phyloP scores from a whole-genome alignment of 2,797 vertebrate species.

The Sebastes ruberrimus region DNA sequence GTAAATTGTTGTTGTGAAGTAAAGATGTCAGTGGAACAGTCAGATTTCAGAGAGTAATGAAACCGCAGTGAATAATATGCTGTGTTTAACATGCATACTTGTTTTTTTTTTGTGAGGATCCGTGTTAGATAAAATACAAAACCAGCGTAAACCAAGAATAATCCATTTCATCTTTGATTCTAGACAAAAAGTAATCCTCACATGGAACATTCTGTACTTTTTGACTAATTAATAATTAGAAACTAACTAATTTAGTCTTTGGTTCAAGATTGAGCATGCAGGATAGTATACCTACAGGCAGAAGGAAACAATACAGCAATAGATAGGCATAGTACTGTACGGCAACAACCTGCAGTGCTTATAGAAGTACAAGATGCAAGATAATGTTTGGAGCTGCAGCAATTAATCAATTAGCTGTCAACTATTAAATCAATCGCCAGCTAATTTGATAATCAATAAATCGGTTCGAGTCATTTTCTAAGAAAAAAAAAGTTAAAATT shows the following conservation, averaged over 20 bases:
- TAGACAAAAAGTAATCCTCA: neutral
- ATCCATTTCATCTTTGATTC: neutral
- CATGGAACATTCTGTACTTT: neutral
- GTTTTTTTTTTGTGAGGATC: neutral
- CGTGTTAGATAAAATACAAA: neutral
- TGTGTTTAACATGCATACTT: neutral
- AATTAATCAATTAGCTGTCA: too few relatives aligned
- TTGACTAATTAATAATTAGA: neutral
- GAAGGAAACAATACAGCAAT: neutral
- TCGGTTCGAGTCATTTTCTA: too few relatives aligned
- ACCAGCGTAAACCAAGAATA: neutral
- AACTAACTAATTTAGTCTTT: neutral
- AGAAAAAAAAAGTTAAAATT: too few relatives aligned
- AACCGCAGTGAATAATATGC: neutral
- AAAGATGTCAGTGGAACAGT: neutral
- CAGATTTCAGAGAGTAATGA: neutral
- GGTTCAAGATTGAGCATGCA: neutral
- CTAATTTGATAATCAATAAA: too few relatives aligned
- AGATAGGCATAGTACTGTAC: neutral
- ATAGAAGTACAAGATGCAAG: neutral
- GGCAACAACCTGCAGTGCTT: neutral
- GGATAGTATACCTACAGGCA: neutral
- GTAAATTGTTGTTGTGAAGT: neutral
- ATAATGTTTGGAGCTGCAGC: neutral
- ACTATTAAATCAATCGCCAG: too few relatives aligned